Conservation (phyloP, 2,113 vertebrate species). For the Garra rufa region DNA sequence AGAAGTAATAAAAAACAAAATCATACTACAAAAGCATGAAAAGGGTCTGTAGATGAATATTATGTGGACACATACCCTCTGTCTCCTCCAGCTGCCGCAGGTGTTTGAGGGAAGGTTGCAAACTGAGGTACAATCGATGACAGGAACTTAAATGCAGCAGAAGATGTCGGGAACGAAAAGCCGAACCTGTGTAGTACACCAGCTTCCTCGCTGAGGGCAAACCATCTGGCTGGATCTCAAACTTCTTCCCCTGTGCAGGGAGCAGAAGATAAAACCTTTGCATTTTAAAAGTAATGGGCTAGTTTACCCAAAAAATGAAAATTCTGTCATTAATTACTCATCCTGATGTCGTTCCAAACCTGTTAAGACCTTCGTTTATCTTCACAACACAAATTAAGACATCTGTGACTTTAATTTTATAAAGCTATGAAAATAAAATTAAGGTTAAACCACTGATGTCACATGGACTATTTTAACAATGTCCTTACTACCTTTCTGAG, state of each 20-base stretch:
- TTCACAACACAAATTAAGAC: too few species aligned
- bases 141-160: slow-evolving; percentile 85
- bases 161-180: slow-evolving; percentile 84
- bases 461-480: too few species aligned
- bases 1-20: neutral
- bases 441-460: too few species aligned
- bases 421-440: too few species aligned
- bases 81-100: slow-evolving; percentile 84
- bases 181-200: slow-evolving; percentile 86
- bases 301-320: too few species aligned
- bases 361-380: too few species aligned
- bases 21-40: neutral
- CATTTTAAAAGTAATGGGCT: neutral
- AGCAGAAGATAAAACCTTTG: neutral
- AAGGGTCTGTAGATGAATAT: neutral
- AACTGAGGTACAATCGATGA: slow-evolving; percentile 84
- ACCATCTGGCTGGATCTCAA: slow-evolving; percentile 90
- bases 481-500: too few species aligned
- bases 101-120: slow-evolving; percentile 81
- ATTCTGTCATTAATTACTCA: too few species aligned
- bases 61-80: slow-evolving; percentile 75
- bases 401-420: too few species aligned
- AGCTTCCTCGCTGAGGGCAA: slow-evolving; percentile 86
- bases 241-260: slow-evolving; percentile 83
- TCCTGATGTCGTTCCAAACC: too few species aligned